Evolutionary conservation across 2,888 invertebrate genomes (phyloP).

Genomic region (Tenthredo distinguenda): DNA sequence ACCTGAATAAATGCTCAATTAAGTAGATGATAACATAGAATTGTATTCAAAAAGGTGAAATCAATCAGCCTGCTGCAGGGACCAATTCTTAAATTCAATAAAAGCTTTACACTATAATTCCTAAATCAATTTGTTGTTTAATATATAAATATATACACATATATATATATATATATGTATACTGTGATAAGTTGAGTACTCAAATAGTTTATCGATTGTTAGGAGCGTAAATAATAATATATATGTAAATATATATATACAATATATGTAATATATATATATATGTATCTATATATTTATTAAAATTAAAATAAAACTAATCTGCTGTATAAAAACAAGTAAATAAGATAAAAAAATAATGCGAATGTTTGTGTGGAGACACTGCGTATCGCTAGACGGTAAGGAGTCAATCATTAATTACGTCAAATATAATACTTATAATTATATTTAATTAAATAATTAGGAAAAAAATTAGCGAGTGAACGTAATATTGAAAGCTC

Average conservation of each 20-base stretch:
- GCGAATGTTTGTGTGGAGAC: slow-evolving; percentile 74
- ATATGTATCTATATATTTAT: not conserved
- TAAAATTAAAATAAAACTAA: not conserved
- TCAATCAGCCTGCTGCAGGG: slow-evolving; percentile 7
- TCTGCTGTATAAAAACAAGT: not conserved
- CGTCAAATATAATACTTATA: not conserved
- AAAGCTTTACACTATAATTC: not conserved
- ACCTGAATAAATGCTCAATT: slow-evolving; percentile 64
- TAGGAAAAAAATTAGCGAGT: not conserved
- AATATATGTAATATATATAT: not conserved
- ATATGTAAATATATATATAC: not conserved
- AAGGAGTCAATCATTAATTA: slow-evolving; percentile 58
- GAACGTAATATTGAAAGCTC: too few species aligned
- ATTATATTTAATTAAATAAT: not conserved
- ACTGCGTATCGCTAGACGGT: slow-evolving; percentile 74
- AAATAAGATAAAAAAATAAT: slow-evolving; percentile 55
- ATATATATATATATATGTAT: not conserved
- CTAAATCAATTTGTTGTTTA: slow-evolving; percentile 15
- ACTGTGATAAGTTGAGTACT: slow-evolving; percentile 14
- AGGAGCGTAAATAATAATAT: not conserved
- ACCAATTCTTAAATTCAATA: slow-evolving; percentile 23
- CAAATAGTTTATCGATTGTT: slow-evolving; percentile 1
- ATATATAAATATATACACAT: not conserved
- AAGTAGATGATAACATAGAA: not conserved
- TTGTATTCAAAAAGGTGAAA: not conserved